These are phyloP conservation scores for Tetrao urogallus DNA, from an alignment of 2,113 vertebrate species.

Conservation along the genomic window DNA sequence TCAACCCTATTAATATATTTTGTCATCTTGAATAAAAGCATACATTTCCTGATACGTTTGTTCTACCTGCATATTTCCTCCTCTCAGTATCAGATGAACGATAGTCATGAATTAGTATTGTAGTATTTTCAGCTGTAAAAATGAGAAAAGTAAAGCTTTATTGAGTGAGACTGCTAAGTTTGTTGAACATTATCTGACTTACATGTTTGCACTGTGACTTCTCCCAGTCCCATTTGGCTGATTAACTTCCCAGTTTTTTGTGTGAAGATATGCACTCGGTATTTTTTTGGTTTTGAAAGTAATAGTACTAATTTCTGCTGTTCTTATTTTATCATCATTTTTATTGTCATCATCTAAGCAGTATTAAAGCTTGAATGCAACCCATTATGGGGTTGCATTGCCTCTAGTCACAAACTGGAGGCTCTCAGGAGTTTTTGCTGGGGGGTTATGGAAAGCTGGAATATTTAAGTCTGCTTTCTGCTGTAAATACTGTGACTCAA, in stretches of 20 bases:
- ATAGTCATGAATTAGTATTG: neutral
- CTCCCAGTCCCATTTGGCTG: conserved; percentile 30
- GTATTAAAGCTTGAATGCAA: conserved; percentile 33
- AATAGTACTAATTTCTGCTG: neutral
- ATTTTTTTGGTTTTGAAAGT: neutral
- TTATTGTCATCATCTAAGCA: conserved; percentile 14
- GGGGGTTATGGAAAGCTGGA: conserved; percentile 42
- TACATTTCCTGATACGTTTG: conserved; percentile 37
- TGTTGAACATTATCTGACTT: conserved; percentile 7
- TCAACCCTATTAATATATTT: conserved; percentile 44
- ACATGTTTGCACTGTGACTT: conserved; percentile 32
- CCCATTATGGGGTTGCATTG: neutral
- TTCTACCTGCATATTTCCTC: conserved; percentile 48
- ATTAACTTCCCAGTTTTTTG: conserved; percentile 45
- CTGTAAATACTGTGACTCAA: conserved; percentile 44
- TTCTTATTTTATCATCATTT: conserved; percentile 6
- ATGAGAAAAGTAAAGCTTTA: conserved; percentile 57
- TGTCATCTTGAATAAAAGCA: conserved; percentile 74
- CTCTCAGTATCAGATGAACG: neutral
- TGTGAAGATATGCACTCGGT: neutral
- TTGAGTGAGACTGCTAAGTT: conserved; percentile 28
- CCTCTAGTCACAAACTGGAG: conserved; percentile 39
- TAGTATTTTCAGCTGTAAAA: conserved; percentile 10
- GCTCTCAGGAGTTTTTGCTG: neutral
- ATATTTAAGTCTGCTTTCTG: conserved; percentile 46